Percentiles rank a stretch among this genome's conserved stretches.
These are phyloP conservation scores for Brachionus koreanus DNA, from an alignment of 1,140 invertebrate genomes.

Conservation along the genomic window DNA sequence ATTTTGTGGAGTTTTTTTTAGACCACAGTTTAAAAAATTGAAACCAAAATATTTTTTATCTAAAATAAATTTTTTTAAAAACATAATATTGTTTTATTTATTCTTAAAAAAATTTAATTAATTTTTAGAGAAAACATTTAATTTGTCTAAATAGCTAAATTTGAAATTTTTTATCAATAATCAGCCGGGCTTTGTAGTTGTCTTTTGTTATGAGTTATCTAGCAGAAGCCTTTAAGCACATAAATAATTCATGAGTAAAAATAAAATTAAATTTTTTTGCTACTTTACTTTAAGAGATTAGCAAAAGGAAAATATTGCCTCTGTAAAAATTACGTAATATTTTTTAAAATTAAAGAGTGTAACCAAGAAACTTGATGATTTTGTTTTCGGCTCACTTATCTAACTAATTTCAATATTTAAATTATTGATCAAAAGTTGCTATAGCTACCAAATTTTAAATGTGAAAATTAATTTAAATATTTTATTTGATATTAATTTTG, in stretches of 20 bases:
- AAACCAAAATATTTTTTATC: too few relatives aligned
- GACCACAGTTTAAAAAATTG: too few relatives aligned
- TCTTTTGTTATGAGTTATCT: background rate
- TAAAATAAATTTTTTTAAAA: too few relatives aligned
- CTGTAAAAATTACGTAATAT: background rate
- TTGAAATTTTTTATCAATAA: too few relatives aligned
- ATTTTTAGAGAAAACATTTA: too few relatives aligned
- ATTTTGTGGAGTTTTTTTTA: too few relatives aligned
- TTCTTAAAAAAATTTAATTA: too few relatives aligned
- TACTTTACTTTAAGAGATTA: background rate
- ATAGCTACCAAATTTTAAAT: background rate
- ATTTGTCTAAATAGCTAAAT: too few relatives aligned
- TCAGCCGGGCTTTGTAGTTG: too few relatives aligned
- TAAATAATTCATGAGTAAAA: background rate
- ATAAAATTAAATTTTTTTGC: background rate
- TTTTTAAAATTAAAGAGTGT: background rate
- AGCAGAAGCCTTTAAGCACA: background rate
- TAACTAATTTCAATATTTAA: background rate
- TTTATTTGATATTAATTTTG: background rate
- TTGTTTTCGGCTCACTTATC: background rate
- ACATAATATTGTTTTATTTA: too few relatives aligned
- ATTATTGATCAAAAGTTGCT: background rate
- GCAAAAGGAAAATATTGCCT: background rate
- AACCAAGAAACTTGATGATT: constrained; percentile 1
- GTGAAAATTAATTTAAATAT: background rate